Evolutionary conservation across 2,113 vertebrate species (phyloP).

Genomic region (Hystrix brachyura): DNA sequence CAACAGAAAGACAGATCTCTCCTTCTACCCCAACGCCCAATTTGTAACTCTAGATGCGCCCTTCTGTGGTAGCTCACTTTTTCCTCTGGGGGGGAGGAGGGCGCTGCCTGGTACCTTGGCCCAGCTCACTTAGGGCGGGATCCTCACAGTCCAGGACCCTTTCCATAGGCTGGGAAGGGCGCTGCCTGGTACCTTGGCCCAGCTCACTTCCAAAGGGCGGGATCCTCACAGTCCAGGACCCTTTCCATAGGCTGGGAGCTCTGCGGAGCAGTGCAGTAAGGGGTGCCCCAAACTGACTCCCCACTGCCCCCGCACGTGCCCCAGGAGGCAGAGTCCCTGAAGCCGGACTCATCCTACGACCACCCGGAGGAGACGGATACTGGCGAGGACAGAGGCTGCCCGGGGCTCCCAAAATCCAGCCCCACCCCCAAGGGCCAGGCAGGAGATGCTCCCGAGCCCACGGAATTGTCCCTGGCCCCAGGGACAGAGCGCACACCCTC

Average conservation of each 20-base stretch:
- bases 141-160: neutral
- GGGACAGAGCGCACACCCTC: neutral
- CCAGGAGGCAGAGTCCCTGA: constrained; percentile 66
- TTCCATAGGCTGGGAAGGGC: neutral
- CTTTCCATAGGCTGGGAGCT: neutral
- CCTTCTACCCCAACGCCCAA: neutral
- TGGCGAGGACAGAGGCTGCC: constrained; percentile 40
- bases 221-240: neutral
- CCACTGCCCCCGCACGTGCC: fast-evolving
- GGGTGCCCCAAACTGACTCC: neutral
- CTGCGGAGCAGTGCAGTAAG: fast-evolving
- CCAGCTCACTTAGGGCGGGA: neutral
- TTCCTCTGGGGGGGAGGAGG: neutral
- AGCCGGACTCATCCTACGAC: constrained; percentile 65
- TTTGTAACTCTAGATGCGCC: neutral
- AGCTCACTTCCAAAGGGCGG: neutral
- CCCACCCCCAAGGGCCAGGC: constrained; percentile 75
- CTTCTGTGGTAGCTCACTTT: neutral
- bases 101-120: neutral
- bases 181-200: neutral
- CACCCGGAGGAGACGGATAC: constrained; percentile 67
- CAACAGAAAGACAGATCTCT: neutral
- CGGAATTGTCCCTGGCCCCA: neutral
- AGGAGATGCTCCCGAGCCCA: neutral
- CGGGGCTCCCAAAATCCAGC: neutral